Conservation (phyloP, 53 echinoderm and acorn worm species). For the Holothuria leucospilota region DNA sequence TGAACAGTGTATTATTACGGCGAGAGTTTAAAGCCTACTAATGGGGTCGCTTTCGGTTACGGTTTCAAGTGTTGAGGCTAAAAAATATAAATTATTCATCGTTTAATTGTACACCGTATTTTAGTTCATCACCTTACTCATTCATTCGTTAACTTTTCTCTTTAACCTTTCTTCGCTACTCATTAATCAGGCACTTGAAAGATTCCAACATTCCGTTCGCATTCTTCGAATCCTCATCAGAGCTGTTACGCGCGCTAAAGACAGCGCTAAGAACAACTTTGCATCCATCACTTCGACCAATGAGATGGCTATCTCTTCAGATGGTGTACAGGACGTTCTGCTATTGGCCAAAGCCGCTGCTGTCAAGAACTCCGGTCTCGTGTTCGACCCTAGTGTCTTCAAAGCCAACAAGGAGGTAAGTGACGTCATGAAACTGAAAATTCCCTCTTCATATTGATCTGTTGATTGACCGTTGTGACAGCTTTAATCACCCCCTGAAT, state of each 20-base stretch:
- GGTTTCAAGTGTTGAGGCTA: no score
- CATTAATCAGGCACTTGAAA: conserved; percentile 57
- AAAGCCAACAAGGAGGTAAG: conserved; percentile 84
- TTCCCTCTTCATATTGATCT: no score
- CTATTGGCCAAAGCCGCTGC: conserved; percentile 9
- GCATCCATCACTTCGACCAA: conserved; percentile 2
- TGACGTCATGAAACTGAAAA: not conserved
- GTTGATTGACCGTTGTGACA: no score
- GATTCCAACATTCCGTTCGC: conserved; percentile 70
- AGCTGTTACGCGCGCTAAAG: conserved; percentile 61
- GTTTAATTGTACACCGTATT: no score
- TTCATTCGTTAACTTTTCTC: not conserved
- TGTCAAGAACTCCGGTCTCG: conserved; percentile 46
- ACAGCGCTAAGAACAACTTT: conserved; percentile 20
- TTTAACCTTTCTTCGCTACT: not conserved
- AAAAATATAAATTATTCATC: no score
- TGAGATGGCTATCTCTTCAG: conserved; percentile 31
- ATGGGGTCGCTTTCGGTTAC: no score
- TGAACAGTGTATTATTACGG: no score
- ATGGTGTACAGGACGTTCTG: conserved; percentile 4
- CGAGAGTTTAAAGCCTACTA: no score
- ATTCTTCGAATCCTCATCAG: conserved; percentile 63
- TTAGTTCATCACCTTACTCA: no score
- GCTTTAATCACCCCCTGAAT: no score
- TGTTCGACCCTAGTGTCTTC: conserved; percentile 80